Evolutionary conservation across 2,113 vertebrate genomes (phyloP).

Genomic region (Athene noctua): DNA sequence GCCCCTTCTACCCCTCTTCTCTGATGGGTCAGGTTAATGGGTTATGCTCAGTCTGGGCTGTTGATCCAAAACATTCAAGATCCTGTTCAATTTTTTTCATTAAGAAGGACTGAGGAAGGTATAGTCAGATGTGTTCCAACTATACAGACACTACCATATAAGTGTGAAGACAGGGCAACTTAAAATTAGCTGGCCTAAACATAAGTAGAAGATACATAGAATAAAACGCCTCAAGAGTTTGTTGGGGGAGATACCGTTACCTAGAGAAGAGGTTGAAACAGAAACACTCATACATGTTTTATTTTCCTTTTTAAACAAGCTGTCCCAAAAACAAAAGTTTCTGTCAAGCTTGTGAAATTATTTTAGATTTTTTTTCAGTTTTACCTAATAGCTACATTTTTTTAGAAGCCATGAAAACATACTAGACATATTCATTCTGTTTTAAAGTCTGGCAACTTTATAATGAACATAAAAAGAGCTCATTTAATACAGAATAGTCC

Average conservation of each 20-base stretch:
- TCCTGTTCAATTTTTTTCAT: background rate
- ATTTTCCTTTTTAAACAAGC: background rate
- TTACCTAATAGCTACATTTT: background rate
- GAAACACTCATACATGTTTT: background rate
- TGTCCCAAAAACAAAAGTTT: background rate
- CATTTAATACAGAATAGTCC: background rate
- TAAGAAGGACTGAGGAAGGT: background rate
- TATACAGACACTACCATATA: background rate
- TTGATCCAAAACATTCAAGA: background rate
- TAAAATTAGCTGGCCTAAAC: background rate
- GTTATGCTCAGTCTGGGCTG: background rate
- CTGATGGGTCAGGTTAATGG: background rate
- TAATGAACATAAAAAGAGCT: background rate
- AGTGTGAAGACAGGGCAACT: background rate
- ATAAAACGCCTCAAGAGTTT: background rate
- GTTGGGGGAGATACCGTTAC: background rate
- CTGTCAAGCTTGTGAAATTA: background rate
- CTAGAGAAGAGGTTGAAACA: background rate
- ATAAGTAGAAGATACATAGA: background rate
- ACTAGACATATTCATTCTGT: background rate
- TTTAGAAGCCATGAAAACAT: background rate
- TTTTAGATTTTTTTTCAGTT: background rate
- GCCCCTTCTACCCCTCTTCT: background rate
- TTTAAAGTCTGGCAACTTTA: background rate
- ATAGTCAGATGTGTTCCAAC: background rate